A percentile compares a stretch with the other conserved stretches of the same genome.
Conservation (phyloP, 2,888 invertebrate genomes). For the Acholoe squamosa region DNA sequence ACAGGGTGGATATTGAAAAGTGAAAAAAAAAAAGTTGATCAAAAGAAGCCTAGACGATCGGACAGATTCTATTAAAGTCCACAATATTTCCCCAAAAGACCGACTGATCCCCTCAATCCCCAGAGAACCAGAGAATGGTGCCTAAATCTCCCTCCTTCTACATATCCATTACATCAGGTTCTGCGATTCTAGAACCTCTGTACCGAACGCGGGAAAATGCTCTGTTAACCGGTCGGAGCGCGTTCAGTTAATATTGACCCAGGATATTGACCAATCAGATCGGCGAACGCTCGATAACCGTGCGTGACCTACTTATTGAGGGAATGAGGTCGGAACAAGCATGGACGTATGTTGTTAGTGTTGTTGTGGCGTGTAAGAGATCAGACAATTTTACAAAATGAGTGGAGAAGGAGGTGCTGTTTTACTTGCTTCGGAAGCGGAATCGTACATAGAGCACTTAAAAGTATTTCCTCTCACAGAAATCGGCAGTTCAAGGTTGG, state of each 20-base stretch:
- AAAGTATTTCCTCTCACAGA: slow-evolving; percentile 87
- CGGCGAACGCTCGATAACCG: background rate
- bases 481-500: slow-evolving; percentile 87
- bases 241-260: background rate
- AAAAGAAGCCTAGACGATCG: too few relatives aligned
- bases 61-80: too few relatives aligned
- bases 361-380: background rate
- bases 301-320: slow-evolving; percentile 7
- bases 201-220: background rate
- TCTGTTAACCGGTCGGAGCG: background rate
- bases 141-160: too few relatives aligned
- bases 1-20: too few relatives aligned
- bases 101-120: too few relatives aligned
- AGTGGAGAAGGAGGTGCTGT: slow-evolving; percentile 70
- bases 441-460: slow-evolving; percentile 89
- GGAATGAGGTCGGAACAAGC: slow-evolving; percentile 48
- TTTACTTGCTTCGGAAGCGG: slow-evolving; percentile 86
- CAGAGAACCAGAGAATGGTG: too few relatives aligned
- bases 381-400: slow-evolving; percentile 14
- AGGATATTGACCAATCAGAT: background rate
- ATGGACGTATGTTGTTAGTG: slow-evolving; percentile 43
- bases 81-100: too few relatives aligned
- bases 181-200: too few relatives aligned
- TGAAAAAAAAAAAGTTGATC: too few relatives aligned
- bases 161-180: too few relatives aligned